Conservation (phyloP, 2,888 invertebrate genomes). For the Agonum fuliginosum region DNA sequence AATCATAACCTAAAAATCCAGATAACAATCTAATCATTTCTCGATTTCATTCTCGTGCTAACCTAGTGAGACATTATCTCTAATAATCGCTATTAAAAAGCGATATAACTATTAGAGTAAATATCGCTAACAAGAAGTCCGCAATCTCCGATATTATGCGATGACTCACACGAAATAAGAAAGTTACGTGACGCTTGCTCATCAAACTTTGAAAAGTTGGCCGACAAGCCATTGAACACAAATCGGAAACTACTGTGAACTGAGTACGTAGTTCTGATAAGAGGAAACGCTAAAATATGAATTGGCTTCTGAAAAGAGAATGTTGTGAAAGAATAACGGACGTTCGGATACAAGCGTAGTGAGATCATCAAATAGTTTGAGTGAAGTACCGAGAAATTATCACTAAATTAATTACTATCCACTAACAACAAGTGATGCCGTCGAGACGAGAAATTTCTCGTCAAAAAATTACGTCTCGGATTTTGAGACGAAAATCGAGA, state of each 20-base stretch:
- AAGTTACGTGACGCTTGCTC: slow-evolving; percentile 25
- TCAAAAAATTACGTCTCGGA: no score
- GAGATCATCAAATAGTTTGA: no score
- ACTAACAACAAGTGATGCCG: no score
- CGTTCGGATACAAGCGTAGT: no score
- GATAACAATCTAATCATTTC: no score
- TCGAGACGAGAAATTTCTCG: no score
- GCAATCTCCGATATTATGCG: not conserved
- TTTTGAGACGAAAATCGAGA: no score
- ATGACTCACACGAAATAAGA: slow-evolving; percentile 16
- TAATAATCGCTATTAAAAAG: not conserved
- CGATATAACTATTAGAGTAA: slow-evolving; percentile 13
- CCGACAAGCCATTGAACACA: not conserved
- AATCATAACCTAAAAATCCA: no score
- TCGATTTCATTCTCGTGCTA: not conserved
- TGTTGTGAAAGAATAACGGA: no score
- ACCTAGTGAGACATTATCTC: not conserved
- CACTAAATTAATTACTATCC: no score
- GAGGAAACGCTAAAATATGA: not conserved
- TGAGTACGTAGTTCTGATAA: not conserved
- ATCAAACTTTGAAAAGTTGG: slow-evolving; percentile 28
- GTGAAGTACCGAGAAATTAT: no score
- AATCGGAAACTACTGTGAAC: slow-evolving; percentile 3
- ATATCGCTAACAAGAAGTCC: not conserved
- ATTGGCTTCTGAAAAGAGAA: not conserved